Conservation (phyloP, 2,888 invertebrate genomes). For the Muschampia plurimacula region DNA sequence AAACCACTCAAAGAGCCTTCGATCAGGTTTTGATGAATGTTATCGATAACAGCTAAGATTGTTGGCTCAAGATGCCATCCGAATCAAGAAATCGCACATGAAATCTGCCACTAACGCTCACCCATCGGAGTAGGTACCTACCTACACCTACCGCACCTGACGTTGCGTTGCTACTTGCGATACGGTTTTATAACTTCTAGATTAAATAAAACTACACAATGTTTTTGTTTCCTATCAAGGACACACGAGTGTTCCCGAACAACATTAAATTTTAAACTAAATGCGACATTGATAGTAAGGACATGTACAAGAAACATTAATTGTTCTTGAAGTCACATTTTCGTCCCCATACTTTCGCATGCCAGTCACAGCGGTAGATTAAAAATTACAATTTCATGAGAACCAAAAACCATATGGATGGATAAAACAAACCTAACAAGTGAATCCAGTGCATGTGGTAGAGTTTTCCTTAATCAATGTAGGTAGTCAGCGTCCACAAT, state of each 20-base stretch:
- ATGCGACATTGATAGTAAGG: slow-evolving; percentile 43
- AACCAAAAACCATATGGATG: slow-evolving; percentile 33
- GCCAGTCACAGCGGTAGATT: slow-evolving; percentile 10
- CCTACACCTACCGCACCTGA: too few relatives aligned
- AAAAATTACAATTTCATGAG: slow-evolving; percentile 39
- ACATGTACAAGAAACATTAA: slow-evolving; percentile 16
- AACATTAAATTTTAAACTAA: not conserved
- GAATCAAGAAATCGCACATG: too few relatives aligned
- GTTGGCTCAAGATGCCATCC: too few relatives aligned
- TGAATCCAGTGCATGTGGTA: slow-evolving; percentile 13
- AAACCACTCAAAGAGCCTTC: too few relatives aligned
- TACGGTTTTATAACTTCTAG: too few relatives aligned
- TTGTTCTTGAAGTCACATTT: slow-evolving; percentile 19
- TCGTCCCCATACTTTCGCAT: slow-evolving; percentile 20
- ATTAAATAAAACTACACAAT: too few relatives aligned
- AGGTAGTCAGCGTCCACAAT: slow-evolving; percentile 72
- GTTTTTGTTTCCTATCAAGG: not conserved
- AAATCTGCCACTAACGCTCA: too few relatives aligned
- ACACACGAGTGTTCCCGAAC: not conserved
- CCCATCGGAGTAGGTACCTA: too few relatives aligned
- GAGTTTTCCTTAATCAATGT: slow-evolving; percentile 73
- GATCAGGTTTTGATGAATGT: too few relatives aligned
- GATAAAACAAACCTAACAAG: slow-evolving; percentile 29
- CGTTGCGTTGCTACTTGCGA: too few relatives aligned
- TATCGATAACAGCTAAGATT: too few relatives aligned